These are phyloP conservation scores for Chironomus tentans DNA, from an alignment of 2,888 invertebrate genomes.

Conservation along the genomic window DNA sequence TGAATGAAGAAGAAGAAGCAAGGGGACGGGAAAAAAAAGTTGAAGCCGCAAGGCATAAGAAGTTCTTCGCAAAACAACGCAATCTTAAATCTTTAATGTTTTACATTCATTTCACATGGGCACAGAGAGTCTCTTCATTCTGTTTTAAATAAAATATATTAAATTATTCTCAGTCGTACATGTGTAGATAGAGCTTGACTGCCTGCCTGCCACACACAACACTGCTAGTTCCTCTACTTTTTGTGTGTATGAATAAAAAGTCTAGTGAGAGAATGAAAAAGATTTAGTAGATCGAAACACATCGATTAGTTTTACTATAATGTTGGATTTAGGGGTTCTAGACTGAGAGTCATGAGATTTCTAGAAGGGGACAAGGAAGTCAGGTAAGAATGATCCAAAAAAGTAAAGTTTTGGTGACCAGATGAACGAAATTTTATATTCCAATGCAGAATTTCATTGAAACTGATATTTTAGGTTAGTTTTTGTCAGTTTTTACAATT, in stretches of 20 bases:
- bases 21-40: background rate
- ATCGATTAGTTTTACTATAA: constrained; percentile 7
- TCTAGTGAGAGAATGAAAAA: background rate
- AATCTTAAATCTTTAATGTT: constrained; percentile 19
- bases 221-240: background rate
- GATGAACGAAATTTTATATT: no score
- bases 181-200: background rate
- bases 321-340: background rate
- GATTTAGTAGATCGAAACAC: constrained; percentile 12
- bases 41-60: background rate
- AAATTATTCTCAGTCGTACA: background rate
- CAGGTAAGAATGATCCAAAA: no score
- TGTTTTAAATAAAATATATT: background rate
- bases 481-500: no score
- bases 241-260: background rate
- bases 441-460: no score
- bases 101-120: constrained; percentile 21
- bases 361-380: no score
- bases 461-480: no score
- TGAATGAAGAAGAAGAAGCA: background rate
- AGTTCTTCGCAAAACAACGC: background rate
- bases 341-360: no score
- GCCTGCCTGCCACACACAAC: background rate
- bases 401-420: no score
- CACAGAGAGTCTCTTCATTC: background rate